Evolutionary conservation across 2,888 invertebrate genomes (phyloP), one percentile per base, ranked within the genome.

Genomic region (Tethea ocularis): DNA sequence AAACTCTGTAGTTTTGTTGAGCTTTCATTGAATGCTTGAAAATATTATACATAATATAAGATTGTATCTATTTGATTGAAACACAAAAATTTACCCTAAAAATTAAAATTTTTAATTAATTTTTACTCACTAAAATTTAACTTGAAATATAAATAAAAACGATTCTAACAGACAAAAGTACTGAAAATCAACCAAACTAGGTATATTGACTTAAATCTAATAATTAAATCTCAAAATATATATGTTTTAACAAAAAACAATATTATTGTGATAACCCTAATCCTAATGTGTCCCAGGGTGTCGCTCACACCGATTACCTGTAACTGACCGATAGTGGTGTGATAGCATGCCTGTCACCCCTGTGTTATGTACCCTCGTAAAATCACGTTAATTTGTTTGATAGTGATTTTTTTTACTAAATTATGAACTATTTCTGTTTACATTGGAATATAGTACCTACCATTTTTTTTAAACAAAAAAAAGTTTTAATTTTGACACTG

Each of bases 281-380:
- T 11, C 10, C 23, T 23, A 52, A 52, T 24, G 51, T 29, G 33
- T 23, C 26, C 22, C n/a, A 53, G 62, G 68, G 68, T 69, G 65
- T 69, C 71, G 64, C 52, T 63, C 69, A 61, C 66, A 69, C 60
- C 54, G 23, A 63, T 74, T 74, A 74, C 65, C 60, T 7, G 55
- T 52, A 57, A 53, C 57, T 52, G 33, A 67, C 57, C 62, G 60
- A 74, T 68, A 66, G 61, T 52, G 52, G 56, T 54, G 61, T 69
- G 69, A 74, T 74, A 62, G 61, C 56, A 46, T 56, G 61, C 56
- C 26, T 63, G 60, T 36, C 23, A 51, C 51, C 63, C 61, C 64
- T 38, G 26, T 57, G 52, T 20, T 36, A 54, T 17, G 36, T 22
- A 17, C 13, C 54, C 33, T 46, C 46, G 20, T 10, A 10, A 54